phyloP scores from a whole-genome alignment of 92 coral and sea anemone species.

The Zoanthus gigantus region DNA sequence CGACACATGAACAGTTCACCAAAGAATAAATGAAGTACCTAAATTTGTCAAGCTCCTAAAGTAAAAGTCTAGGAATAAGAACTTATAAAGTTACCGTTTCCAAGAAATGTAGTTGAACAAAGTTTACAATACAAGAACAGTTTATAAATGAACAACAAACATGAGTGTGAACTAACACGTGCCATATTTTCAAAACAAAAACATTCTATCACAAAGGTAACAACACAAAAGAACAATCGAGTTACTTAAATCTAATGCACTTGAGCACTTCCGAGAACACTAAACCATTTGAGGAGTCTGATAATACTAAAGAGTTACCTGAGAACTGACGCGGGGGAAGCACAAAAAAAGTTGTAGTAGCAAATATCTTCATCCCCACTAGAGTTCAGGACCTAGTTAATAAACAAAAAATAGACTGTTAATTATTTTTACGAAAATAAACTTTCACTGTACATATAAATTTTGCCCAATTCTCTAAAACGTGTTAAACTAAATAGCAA shows the following conservation, averaged over 20 bases:
- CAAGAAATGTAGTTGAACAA: too few species aligned
- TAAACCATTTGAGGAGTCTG: neutral
- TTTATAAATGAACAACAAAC: neutral
- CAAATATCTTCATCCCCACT: constrained; percentile 99
- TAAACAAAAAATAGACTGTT: neutral
- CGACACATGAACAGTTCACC: too few species aligned
- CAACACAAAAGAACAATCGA: neutral
- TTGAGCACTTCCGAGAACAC: neutral
- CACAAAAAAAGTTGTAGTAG: constrained; percentile 95
- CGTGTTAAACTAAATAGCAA: too few species aligned
- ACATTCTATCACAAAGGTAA: neutral
- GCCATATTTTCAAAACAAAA: neutral
- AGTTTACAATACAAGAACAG: neutral
- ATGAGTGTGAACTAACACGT: neutral
- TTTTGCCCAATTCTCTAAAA: too few species aligned
- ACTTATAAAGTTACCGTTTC: too few species aligned
- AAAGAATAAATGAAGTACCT: too few species aligned
- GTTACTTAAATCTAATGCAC: neutral
- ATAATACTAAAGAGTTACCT: constrained; percentile 58
- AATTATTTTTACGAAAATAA: too few species aligned
- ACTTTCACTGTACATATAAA: too few species aligned
- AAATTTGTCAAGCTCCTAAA: too few species aligned
- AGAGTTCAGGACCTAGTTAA: constrained; percentile 75
- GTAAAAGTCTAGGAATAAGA: too few species aligned
- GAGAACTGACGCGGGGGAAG: constrained; percentile 84